Conservation (phyloP, 92 coral and sea anemone genomes). For the Umimayanthus kanabou region DNA sequence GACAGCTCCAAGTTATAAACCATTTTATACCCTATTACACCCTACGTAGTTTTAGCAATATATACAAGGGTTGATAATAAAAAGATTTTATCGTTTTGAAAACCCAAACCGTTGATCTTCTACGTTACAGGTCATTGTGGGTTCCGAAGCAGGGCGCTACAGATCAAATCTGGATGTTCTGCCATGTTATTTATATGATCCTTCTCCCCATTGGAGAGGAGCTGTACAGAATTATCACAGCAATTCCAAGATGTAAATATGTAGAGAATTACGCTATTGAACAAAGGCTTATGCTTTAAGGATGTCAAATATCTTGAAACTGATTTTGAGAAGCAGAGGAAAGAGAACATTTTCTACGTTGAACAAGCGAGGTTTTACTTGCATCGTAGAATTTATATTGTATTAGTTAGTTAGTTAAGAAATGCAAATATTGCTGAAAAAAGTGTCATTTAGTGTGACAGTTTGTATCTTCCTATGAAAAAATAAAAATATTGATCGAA, state of each 20-base stretch:
- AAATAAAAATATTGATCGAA: background rate
- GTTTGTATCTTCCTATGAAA: background rate
- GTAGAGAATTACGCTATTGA: constrained; percentile 21
- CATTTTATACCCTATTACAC: too few relatives aligned
- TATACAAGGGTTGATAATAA: too few relatives aligned
- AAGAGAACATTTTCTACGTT: background rate
- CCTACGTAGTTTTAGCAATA: too few relatives aligned
- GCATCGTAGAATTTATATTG: background rate
- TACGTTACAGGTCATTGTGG: constrained; percentile 16
- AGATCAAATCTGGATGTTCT: constrained; percentile 42
- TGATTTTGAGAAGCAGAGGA: constrained; percentile 18
- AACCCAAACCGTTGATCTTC: background rate
- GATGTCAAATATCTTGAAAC: constrained; percentile 9
- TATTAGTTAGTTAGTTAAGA: background rate
- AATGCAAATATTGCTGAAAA: background rate
- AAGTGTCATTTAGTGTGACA: background rate
- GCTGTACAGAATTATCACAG: constrained; percentile 31
- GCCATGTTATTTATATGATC: constrained; percentile 33
- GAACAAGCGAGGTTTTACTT: background rate
- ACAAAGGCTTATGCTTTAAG: background rate
- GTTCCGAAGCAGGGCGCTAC: constrained; percentile 21
- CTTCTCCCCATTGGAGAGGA: background rate
- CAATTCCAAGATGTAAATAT: constrained; percentile 40
- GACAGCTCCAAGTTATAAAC: too few relatives aligned
- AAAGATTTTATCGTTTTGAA: background rate